phyloP scores from a whole-genome alignment of 1,140 invertebrate genomes.

The Lordiphosa stackelbergi region DNA sequence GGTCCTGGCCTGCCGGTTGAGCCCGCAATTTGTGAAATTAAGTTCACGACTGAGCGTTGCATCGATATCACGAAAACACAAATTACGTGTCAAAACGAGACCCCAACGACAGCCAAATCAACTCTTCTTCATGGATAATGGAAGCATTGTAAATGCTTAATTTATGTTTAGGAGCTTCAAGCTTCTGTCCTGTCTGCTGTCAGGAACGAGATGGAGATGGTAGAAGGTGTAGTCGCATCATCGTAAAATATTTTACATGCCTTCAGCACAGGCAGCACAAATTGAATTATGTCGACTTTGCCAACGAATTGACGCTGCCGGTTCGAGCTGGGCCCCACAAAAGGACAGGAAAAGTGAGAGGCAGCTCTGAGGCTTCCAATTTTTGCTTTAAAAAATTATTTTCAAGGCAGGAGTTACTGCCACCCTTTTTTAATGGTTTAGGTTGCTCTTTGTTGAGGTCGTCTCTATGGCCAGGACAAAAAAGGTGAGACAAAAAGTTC shows the following conservation, averaged over 20 bases:
- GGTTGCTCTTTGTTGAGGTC: conserved; percentile 10
- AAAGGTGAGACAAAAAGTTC: background rate
- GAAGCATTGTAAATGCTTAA: conserved; percentile 9
- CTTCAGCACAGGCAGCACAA: conserved; percentile 1
- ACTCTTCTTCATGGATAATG: conserved; percentile 2
- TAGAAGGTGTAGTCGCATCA: background rate
- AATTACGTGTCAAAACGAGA: conserved; percentile 10
- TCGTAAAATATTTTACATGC: conserved; percentile 8
- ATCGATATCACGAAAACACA: conserved; percentile 9
- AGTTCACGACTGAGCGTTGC: conserved; percentile 8
- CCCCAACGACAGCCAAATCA: conserved; percentile 2
- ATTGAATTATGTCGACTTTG: conserved; percentile 14
- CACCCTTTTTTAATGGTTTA: conserved; percentile 3
- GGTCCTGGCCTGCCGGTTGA: background rate
- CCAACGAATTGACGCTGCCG: conserved; percentile 3
- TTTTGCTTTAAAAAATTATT: conserved; percentile 7
- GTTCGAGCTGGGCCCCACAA: background rate
- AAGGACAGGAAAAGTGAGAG: background rate
- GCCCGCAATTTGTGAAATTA: conserved; percentile 12
- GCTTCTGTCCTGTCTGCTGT: background rate
- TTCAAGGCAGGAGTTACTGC: conserved; percentile 3
- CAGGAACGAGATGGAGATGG: background rate
- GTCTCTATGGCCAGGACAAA: conserved; percentile 1
- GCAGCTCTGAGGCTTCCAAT: conserved; percentile 8
- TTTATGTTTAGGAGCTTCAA: conserved; percentile 4